Percentiles rank a stretch among this genome's conserved stretches.
Evolutionary conservation across 2,797 vertebrate species (phyloP).

Genomic region (Oreochromis grahami): DNA sequence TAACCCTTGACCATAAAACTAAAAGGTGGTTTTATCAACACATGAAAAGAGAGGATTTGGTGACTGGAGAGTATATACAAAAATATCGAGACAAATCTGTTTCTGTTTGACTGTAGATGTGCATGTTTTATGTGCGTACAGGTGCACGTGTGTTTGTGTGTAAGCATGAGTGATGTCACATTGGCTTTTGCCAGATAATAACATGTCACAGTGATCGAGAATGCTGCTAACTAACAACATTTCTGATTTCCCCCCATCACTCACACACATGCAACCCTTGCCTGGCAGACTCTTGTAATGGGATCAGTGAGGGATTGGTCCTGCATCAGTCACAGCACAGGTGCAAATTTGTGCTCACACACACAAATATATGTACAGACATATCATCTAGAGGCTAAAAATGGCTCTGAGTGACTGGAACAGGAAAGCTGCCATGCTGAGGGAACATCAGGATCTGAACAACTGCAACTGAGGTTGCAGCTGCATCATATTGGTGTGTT

Average conservation of each 20-base stretch:
- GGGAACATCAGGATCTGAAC: not conserved
- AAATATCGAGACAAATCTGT: not conserved
- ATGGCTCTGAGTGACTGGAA: constrained; percentile 39
- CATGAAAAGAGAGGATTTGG: not conserved
- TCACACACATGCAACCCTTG: constrained; percentile 8
- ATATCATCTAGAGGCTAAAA: constrained; percentile 15
- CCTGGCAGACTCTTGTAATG: constrained; percentile 55
- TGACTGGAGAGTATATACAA: not conserved
- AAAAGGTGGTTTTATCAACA: not conserved
- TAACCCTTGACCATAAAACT: not conserved
- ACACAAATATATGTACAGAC: constrained; percentile 11
- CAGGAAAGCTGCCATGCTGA: constrained; percentile 32
- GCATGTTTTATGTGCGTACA: not conserved
- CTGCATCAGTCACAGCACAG: constrained; percentile 49
- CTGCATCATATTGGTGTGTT: constrained; percentile 13
- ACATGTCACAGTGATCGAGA: constrained; percentile 81
- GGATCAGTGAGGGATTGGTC: constrained; percentile 52
- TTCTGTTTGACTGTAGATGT: not conserved
- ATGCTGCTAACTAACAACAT: constrained; percentile 75
- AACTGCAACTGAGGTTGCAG: constrained; percentile 28
- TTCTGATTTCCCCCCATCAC: constrained; percentile 65
- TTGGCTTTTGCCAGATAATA: constrained; percentile 68
- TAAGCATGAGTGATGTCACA: constrained; percentile 59
- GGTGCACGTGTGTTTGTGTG: not conserved
- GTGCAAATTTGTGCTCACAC: constrained; percentile 32